These are phyloP conservation scores for Campoplex capitator DNA, from an alignment of 2,888 invertebrate species.

Conservation along the genomic window DNA sequence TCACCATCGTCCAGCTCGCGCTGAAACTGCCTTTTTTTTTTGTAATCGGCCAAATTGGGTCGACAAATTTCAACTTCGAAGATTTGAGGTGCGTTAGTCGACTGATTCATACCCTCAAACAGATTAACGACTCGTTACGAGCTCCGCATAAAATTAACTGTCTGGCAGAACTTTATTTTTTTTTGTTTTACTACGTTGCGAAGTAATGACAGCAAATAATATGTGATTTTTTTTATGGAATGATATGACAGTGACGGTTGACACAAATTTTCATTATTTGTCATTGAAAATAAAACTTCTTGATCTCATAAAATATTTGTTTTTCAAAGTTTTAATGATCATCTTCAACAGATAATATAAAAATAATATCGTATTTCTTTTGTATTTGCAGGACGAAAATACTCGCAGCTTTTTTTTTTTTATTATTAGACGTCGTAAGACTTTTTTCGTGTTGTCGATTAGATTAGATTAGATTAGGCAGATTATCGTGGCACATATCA, in stretches of 20 bases:
- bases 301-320: neutral
- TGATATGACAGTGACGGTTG: neutral
- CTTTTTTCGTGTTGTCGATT: conserved; percentile 45
- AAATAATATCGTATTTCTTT: neutral
- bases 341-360: neutral
- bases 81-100: too few relatives aligned
- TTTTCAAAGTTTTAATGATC: neutral
- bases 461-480: conserved; percentile 60
- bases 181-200: neutral
- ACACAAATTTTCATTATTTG: neutral
- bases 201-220: neutral
- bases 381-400: neutral
- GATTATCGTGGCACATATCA: conserved; percentile 36
- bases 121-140: conserved; percentile 12
- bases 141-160: neutral
- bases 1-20: too few relatives aligned
- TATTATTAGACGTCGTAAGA: conserved; percentile 23
- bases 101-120: neutral
- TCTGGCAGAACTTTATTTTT: neutral
- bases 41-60: too few relatives aligned
- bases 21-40: too few relatives aligned
- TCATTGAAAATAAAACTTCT: neutral
- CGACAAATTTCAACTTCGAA: too few relatives aligned
- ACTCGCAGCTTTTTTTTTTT: neutral
- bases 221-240: neutral